These are phyloP conservation scores for Acanthurus tractus DNA, from an alignment of 2,797 vertebrate genomes.

Conservation along the genomic window DNA sequence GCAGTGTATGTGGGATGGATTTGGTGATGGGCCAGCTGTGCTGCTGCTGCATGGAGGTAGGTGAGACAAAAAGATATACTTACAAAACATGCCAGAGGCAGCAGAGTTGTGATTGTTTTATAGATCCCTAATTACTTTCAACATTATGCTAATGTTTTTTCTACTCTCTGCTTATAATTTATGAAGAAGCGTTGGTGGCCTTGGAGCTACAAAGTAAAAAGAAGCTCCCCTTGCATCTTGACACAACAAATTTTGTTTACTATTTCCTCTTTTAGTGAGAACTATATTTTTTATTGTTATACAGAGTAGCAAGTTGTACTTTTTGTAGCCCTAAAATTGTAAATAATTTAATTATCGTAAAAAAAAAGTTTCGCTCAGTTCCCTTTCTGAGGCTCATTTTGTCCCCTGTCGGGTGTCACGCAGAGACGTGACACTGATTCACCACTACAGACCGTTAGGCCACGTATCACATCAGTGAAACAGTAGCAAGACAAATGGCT, in stretches of 20 bases:
- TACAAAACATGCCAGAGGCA: slow-evolving; percentile 6
- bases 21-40: slow-evolving; percentile 11
- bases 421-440: slow-evolving; percentile 63
- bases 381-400: slow-evolving; percentile 28
- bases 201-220: slow-evolving; percentile 29
- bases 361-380: slow-evolving; percentile 17
- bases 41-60: slow-evolving; percentile 42
- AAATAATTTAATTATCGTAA: slow-evolving; percentile 19
- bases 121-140: slow-evolving; percentile 22
- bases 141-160: slow-evolving; percentile 15
- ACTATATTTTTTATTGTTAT: background rate
- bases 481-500: slow-evolving; percentile 75
- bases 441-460: slow-evolving; percentile 51
- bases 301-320: background rate
- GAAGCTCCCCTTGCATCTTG: background rate
- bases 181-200: slow-evolving; percentile 25
- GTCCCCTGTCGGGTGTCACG: slow-evolving; percentile 46
- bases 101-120: slow-evolving; percentile 8
- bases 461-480: slow-evolving; percentile 71
- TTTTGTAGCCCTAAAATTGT: slow-evolving; percentile 9
- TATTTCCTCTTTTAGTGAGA: background rate
- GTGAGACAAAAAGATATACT: slow-evolving; percentile 11
- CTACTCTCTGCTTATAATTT: slow-evolving; percentile 21
- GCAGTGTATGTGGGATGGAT: slow-evolving; percentile 31
- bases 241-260: background rate